phyloP scores from a whole-genome alignment of 2,888 invertebrate species.

The Euclidia mi region DNA sequence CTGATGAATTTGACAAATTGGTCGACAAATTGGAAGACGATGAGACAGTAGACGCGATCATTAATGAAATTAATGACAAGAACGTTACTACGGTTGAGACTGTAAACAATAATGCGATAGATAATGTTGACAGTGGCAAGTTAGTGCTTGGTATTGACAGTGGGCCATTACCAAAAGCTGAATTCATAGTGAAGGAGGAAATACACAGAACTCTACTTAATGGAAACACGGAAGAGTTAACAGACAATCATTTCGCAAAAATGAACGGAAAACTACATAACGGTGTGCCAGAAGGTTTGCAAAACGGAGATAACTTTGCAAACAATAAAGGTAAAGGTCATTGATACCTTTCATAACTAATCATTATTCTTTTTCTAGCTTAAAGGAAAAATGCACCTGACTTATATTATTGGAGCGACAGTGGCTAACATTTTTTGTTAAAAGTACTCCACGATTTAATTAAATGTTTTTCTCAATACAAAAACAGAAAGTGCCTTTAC shows the following conservation, averaged over 20 bases:
- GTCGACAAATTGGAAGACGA: constrained; percentile 70
- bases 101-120: constrained; percentile 65
- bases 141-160: constrained; percentile 77
- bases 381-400: too few species aligned
- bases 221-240: constrained; percentile 56
- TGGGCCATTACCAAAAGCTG: constrained; percentile 82
- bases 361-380: constrained; percentile 5
- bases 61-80: constrained; percentile 69
- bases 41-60: constrained; percentile 68
- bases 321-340: constrained; percentile 60
- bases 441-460: too few species aligned
- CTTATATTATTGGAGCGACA: too few species aligned
- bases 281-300: constrained; percentile 56
- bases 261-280: constrained; percentile 45
- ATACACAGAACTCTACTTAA: constrained; percentile 80
- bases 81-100: constrained; percentile 61
- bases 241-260: constrained; percentile 49
- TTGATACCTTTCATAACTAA: not conserved
- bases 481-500: too few species aligned
- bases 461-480: too few species aligned
- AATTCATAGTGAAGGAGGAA: constrained; percentile 83
- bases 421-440: too few species aligned
- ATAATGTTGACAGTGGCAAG: constrained; percentile 62
- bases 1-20: constrained; percentile 71
- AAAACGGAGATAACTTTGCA: constrained; percentile 57